Evolutionary conservation across 2,113 vertebrate genomes (phyloP), one percentile per base, ranked within the genome.

Genomic region (Fulmarus glacialis): DNA sequence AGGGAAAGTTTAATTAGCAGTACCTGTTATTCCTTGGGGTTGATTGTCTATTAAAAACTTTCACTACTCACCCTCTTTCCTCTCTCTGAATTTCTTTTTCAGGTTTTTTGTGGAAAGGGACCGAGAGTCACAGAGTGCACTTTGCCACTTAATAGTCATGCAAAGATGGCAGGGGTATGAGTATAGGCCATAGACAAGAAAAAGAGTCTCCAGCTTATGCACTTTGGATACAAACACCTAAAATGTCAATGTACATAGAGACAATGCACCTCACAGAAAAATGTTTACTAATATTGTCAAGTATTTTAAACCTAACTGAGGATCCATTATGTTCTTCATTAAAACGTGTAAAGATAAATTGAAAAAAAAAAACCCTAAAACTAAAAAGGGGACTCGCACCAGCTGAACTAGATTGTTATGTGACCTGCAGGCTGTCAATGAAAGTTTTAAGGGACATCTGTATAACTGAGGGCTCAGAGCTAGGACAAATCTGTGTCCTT

Each of bases 41-140:
- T 55, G 17, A 12, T 20, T 63, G 36, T 34, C 42, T 86, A 40
- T 32, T 67, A 72, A 82, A 62, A 93, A n/a, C 21, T 86, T 80
- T 38, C 45, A 70, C 42, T 70, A 40, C 38, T 63, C 36, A 50
- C 11, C 10, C 10, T 63, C 40, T n/a, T 86, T 60, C 16, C 34
- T 64, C 36, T 63, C 45, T 52, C 29, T 67, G 17, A 55, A 63
- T 59, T 81, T 52, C 40, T 80, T 88, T 86, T 72, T 81, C 67
- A 36, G 11, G 18, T 92, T 89, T 87, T 83, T 91, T 67, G 8
- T 68, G 64, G 73, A 82, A 74, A 91, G 22, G 15, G 13, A 87
- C 9, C 0, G 0, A 78, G 26, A 84, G 23, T 24, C 62, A 72
- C 5, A 30, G 70, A 80, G 42, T 29, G 6, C 42, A 43, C 23